phyloP scores from a whole-genome alignment of 2,797 vertebrate genomes.

The Mus spretus region DNA sequence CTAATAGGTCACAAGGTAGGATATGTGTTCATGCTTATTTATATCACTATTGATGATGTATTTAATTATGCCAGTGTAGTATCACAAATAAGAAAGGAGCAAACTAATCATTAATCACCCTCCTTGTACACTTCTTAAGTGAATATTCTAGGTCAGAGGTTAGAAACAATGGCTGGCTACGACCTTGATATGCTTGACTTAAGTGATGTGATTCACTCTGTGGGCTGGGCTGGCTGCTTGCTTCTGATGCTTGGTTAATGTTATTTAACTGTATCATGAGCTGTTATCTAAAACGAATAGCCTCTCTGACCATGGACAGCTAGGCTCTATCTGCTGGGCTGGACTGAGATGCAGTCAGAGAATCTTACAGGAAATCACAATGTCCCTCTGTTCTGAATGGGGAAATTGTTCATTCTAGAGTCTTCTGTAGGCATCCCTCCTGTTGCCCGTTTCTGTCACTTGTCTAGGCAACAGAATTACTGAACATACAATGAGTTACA shows the following conservation, averaged over 20 bases:
- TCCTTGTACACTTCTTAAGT: background rate
- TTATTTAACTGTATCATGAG: background rate
- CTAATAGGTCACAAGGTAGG: background rate
- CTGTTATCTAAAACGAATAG: background rate
- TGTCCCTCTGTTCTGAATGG: fast-evolving
- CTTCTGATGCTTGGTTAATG: fast-evolving
- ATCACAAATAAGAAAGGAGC: slow-evolving; percentile 41
- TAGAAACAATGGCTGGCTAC: background rate
- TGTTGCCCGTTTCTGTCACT: background rate
- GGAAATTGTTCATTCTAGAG: background rate
- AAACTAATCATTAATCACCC: background rate
- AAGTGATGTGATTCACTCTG: background rate
- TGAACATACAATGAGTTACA: background rate
- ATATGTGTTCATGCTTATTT: background rate
- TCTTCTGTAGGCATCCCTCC: background rate
- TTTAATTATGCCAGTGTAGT: background rate
- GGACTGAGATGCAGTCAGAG: fast-evolving
- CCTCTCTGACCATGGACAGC: too few species aligned
- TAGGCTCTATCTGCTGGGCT: background rate
- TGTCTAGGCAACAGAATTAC: background rate
- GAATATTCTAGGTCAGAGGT: background rate
- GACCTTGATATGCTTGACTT: background rate
- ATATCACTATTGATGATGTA: background rate
- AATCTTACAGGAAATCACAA: too few species aligned
- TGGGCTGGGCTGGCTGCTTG: background rate